Evolutionary conservation across 1,140 invertebrate genomes (phyloP).

Genomic region (Musca vetustissima): DNA sequence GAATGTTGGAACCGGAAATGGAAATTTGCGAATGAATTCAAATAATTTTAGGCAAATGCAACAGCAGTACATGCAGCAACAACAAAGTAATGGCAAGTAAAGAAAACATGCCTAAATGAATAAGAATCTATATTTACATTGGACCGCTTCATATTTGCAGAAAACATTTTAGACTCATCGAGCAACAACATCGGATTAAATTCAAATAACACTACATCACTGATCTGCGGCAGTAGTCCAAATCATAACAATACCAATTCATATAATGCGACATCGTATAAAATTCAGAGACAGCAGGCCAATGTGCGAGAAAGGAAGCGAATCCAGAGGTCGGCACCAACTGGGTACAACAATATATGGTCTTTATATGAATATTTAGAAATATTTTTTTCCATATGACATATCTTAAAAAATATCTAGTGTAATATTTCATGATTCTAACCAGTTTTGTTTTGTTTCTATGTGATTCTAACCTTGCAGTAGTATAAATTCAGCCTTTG

Average conservation of each 20-base stretch:
- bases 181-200: constrained; percentile 37
- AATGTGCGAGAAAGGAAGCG: constrained; percentile 92
- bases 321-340: constrained; percentile 91
- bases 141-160: constrained; percentile 25
- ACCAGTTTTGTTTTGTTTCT: constrained; percentile 13
- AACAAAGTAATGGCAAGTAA: constrained; percentile 32
- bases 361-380: constrained; percentile 48
- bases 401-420: too few relatives aligned
- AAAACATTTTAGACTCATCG: constrained; percentile 48
- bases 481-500: constrained; percentile 99
- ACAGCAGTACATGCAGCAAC: constrained; percentile 49
- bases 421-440: background rate
- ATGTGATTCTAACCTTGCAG: constrained; percentile 61
- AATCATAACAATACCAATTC: constrained; percentile 40
- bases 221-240: constrained; percentile 52
- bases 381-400: constrained; percentile 10
- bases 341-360: constrained; percentile 63
- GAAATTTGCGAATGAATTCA: constrained; percentile 40
- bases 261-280: constrained; percentile 71
- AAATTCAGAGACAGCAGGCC: constrained; percentile 85
- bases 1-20: constrained; percentile 32
- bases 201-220: constrained; percentile 30
- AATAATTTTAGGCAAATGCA: constrained; percentile 52
- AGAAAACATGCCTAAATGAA: background rate
- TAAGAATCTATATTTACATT: background rate